Evolutionary conservation across 2,113 vertebrate species (phyloP).

Genomic region (Chascanopsetta lugubris): DNA sequence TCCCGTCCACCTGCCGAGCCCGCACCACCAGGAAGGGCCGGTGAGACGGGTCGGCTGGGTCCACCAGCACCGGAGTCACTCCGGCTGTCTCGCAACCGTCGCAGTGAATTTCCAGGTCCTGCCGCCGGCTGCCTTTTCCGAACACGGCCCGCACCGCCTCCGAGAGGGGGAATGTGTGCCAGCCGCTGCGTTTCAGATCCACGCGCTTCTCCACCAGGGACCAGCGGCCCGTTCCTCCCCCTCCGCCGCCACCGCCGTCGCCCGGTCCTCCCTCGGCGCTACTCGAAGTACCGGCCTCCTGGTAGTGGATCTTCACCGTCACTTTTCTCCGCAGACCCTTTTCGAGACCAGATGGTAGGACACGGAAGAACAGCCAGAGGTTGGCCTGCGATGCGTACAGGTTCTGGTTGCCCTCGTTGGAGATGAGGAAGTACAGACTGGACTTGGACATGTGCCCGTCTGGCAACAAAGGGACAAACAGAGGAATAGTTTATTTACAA

Average conservation of each 20-base stretch:
- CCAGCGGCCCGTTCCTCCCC: slow-evolving; percentile 81
- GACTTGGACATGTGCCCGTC: slow-evolving; percentile 89
- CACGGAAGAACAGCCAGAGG: slow-evolving; percentile 96
- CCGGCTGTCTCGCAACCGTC: slow-evolving; percentile 89
- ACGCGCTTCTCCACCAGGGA: slow-evolving; percentile 93
- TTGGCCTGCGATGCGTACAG: slow-evolving; percentile 95
- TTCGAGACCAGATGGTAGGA: slow-evolving; percentile 89
- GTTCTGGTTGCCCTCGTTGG: slow-evolving; percentile 98
- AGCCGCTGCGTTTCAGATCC: slow-evolving; percentile 95
- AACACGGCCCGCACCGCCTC: slow-evolving; percentile 91
- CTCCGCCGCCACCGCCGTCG: slow-evolving; percentile 44
- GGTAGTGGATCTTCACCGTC: slow-evolving; percentile 91
- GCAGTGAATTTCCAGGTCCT: slow-evolving; percentile 94
- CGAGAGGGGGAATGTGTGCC: slow-evolving; percentile 96
- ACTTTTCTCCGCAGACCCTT: slow-evolving; percentile 93
- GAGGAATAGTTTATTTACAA: neutral
- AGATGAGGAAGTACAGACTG: slow-evolving; percentile 92
- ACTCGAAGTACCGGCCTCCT: slow-evolving; percentile 78
- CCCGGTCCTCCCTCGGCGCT: slow-evolving; percentile 46
- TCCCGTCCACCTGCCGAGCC: slow-evolving; percentile 88
- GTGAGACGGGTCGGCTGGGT: slow-evolving; percentile 90
- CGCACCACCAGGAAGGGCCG: slow-evolving; percentile 96
- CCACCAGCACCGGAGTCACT: slow-evolving; percentile 90
- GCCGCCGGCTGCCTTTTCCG: slow-evolving; percentile 88
- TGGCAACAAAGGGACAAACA: slow-evolving; percentile 76